Conservation (phyloP, 2,888 invertebrate species). For the Chloroclystis v-ata region DNA sequence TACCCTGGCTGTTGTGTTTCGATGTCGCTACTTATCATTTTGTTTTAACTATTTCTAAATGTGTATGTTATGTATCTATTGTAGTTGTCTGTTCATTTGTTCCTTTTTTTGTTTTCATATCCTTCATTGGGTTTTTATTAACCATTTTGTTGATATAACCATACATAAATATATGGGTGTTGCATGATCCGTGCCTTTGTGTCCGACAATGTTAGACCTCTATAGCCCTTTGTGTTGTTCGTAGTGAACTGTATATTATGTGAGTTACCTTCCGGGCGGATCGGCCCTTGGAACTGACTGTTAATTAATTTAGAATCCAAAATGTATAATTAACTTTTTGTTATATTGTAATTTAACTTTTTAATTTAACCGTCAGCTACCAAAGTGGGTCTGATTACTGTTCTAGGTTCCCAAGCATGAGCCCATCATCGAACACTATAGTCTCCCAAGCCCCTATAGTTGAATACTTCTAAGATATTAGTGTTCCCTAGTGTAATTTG, state of each 20-base stretch:
- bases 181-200: slow-evolving; percentile 78
- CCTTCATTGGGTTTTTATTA: slow-evolving; percentile 48
- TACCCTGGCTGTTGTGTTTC: slow-evolving; percentile 78
- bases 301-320: slow-evolving; percentile 43
- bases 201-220: slow-evolving; percentile 71
- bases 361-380: slow-evolving; percentile 67
- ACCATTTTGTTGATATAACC: slow-evolving; percentile 54
- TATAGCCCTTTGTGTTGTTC: slow-evolving; percentile 75
- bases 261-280: slow-evolving; percentile 49
- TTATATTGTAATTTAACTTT: slow-evolving; percentile 11
- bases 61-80: slow-evolving; percentile 70
- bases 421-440: slow-evolving; percentile 56
- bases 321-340: no score
- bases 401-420: slow-evolving; percentile 70
- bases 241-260: slow-evolving; percentile 67
- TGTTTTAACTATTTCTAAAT: slow-evolving; percentile 62
- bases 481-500: slow-evolving; percentile 58
- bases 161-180: slow-evolving; percentile 67
- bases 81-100: slow-evolving; percentile 59
- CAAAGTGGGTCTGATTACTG: slow-evolving; percentile 48
- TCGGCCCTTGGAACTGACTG: slow-evolving; percentile 64
- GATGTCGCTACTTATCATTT: slow-evolving; percentile 69
- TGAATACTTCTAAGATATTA: slow-evolving; percentile 57
- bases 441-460: slow-evolving; percentile 53
- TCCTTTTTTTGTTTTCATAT: slow-evolving; percentile 44